Base-by-base conservation (phyloP, 2,113 vertebrate genomes). In the Bufo gargarizans region DNA sequence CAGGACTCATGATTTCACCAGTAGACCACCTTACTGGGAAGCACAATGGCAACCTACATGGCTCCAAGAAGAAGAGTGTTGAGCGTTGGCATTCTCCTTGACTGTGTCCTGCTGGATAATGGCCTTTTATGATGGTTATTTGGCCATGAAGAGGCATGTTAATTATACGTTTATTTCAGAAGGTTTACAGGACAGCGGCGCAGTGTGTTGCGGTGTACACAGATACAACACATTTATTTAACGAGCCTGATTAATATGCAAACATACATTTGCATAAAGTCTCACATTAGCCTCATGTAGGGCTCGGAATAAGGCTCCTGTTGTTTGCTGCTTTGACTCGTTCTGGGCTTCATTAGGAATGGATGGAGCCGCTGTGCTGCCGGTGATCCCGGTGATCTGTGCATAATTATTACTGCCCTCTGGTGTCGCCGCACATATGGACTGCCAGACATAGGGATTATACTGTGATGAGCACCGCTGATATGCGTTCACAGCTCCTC, bases 161-260 rank as follows among this genome's bases (percentile, higher is more conserved):
- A 82, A 88, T 88, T 88, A 63, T 77, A 87, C 20, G 56, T 88
- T 88, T 88, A 76, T 88, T 88, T 58, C 67, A 45, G 67, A 61
- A 76, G 22, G 43, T 72, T 82, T 88, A 59, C 47, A 81, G 65
- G 22, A 53, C 49, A 20, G n/a, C 77, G 22, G 53, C 78, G 7
- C 65, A 74, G 67, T 58, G 20, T 87, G 86, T 9, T 47, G 71
- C 50, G 19, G 69, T 74, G 20, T 20, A 83, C 55, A 76, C 80
- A 63, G 69, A 76, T 49, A 82, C 33, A 61, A 47, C 71, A 55
- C 67, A 83, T 82, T 77, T 63, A 76, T 88, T 83, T 88, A 88
- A 82, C 86, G 77, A 88, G 86, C 45, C 86, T 88, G 86, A 88
- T 88, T 82, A 88, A 88, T 83, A 88, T 88, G 86, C 78, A 81